Percentiles rank a stretch among this genome's conserved stretches.
Conservation (phyloP, 2,888 invertebrate species). For the Aspidiotus destructor region DNA sequence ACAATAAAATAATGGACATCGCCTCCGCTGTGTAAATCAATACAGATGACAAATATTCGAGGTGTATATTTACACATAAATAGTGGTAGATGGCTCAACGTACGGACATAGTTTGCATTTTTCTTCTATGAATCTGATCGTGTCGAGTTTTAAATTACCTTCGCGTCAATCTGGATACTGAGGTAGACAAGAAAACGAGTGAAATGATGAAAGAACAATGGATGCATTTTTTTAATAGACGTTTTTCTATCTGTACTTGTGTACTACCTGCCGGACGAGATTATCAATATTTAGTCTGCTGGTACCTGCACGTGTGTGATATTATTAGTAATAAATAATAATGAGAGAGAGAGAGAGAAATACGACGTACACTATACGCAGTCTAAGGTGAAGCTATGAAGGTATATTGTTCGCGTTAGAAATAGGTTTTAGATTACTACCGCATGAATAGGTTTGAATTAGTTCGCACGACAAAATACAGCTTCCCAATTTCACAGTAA, state of each 20-base stretch:
- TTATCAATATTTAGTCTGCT: conserved; percentile 27
- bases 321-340: conserved; percentile 15
- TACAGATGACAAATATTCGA: too few species aligned
- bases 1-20: too few species aligned
- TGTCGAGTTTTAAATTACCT: conserved; percentile 3
- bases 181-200: background rate
- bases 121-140: background rate
- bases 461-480: background rate
- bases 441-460: too few species aligned
- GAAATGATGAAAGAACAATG: conserved; percentile 5
- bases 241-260: too few species aligned
- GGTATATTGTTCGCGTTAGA: conserved; percentile 21
- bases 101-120: too few species aligned
- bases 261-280: conserved; percentile 22
- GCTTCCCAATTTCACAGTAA: background rate
- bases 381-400: conserved; percentile 22
- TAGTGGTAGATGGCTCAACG: too few species aligned
- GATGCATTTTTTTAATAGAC: background rate
- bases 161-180: conserved; percentile 4
- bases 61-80: too few species aligned
- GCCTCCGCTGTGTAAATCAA: too few species aligned
- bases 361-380: too few species aligned
- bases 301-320: conserved; percentile 33
- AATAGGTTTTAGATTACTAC: background rate
- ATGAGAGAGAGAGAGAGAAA: too few species aligned